Evolutionary conservation across 1,140 invertebrate species (phyloP).

Genomic region (Amphibalanus amphitrite): DNA sequence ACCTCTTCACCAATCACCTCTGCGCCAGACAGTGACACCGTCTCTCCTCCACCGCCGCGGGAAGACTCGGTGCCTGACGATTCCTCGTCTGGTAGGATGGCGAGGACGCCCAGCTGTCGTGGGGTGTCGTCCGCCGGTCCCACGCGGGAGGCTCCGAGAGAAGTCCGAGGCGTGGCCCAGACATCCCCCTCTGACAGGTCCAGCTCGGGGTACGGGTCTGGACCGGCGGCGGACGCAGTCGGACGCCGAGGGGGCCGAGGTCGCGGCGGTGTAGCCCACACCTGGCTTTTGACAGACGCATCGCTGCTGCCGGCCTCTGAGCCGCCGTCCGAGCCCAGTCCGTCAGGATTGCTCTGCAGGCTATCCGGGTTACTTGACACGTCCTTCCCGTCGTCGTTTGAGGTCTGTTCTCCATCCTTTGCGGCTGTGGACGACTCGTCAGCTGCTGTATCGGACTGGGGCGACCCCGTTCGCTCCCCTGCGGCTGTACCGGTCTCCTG

Average conservation of each 20-base stretch:
- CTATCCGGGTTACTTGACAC: too few relatives aligned
- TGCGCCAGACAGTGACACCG: too few relatives aligned
- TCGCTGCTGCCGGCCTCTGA: slow-evolving; percentile 69
- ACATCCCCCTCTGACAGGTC: not conserved
- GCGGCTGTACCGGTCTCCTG: too few relatives aligned
- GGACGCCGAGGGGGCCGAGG: slow-evolving; percentile 3
- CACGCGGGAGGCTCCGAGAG: not conserved
- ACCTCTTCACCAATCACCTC: too few relatives aligned
- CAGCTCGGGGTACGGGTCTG: not conserved
- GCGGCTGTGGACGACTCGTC: slow-evolving; percentile 77
- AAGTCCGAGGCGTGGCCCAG: not conserved
- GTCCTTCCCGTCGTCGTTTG: too few relatives aligned
- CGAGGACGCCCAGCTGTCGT: not conserved
- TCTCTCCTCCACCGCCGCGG: too few relatives aligned
- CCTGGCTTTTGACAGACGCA: slow-evolving; percentile 38
- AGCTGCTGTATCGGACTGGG: not conserved
- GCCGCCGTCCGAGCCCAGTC: slow-evolving; percentile 65
- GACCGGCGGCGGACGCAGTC: slow-evolving; percentile 3
- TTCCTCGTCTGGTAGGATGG: not conserved
- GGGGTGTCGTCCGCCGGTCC: too few relatives aligned
- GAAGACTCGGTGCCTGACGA: not conserved
- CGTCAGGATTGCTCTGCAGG: slow-evolving; percentile 28
- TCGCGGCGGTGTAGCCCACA: slow-evolving; percentile 26
- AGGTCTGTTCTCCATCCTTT: slow-evolving; percentile 47
- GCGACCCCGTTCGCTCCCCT: not conserved